Conservation (phyloP, 2,797 vertebrate genomes). For the Zonotrichia albicollis region DNA sequence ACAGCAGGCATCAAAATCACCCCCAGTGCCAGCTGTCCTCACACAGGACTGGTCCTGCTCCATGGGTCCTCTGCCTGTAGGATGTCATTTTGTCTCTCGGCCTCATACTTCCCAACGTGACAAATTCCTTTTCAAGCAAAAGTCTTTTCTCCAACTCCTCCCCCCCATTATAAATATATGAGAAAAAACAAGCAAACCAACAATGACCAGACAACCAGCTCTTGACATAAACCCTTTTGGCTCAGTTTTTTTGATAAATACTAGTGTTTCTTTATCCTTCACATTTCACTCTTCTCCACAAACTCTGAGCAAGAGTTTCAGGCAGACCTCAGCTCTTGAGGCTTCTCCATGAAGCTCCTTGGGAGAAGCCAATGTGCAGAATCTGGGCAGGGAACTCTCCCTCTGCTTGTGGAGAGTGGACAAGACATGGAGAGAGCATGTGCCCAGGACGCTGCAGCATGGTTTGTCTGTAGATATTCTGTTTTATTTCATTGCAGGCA, state of each 20-base stretch:
- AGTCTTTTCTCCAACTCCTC: not conserved
- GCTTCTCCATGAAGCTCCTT: not conserved
- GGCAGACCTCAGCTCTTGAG: not conserved
- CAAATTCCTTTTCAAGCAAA: not conserved
- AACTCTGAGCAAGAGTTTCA: not conserved
- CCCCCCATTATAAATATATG: not conserved
- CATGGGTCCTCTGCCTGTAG: not conserved
- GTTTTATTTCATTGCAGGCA: not conserved
- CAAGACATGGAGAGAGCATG: not conserved
- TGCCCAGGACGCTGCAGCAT: not conserved
- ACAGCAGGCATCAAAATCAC: not conserved
- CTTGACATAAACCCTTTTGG: not conserved
- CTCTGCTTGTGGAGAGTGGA: not conserved
- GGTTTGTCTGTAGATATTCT: not conserved
- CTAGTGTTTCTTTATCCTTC: not conserved
- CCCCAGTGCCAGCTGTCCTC: rapidly evolving
- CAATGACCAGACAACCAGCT: not conserved
- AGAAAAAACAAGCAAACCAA: not conserved
- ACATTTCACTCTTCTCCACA: not conserved
- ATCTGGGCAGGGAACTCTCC: not conserved
- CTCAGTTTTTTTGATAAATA: not conserved
- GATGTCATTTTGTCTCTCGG: not conserved
- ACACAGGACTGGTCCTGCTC: not conserved
- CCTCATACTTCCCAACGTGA: not conserved
- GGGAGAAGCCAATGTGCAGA: not conserved